Base-by-base conservation (phyloP, 2,113 vertebrate species). In the Microtus pennsylvanicus region DNA sequence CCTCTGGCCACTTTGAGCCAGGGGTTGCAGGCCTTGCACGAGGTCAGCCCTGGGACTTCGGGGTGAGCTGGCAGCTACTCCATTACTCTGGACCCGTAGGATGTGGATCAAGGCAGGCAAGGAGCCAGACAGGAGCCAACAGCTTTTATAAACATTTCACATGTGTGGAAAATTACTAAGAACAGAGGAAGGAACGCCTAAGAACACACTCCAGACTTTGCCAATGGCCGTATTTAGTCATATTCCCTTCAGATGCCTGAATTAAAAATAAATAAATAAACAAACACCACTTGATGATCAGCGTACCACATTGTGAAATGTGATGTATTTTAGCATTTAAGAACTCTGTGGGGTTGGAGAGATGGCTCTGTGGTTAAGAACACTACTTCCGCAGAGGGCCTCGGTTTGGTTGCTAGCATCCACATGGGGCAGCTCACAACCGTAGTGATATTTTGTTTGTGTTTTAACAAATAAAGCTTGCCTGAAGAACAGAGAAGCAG, bases 171-270 rank as follows among this genome's bases (percentile, higher is more conserved):
- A 88, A 80, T 65, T 26, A 86, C 10, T 47, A 24, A 63, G 91
- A 22, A 1, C 5, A 12, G 52, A 72, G 26, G 50, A 58, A 94
- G 92, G 83, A 70, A 42, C 65, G 9, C 52, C 87, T 14, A 30
- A 22, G 65, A 26, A 24, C 94, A 50, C 5, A 6, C 16, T 45
- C 65, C 33, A 24, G 69, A 55, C 24, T 65, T 70, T 6, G 4
- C 55, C 42, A 1, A 0, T 11, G 65, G 33, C 38, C 17, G 1
- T 14, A 21, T 7, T 65, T 1, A 50, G 22, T 42, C 8, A 7
- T 9, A 1, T 55, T 42, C 35, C 58, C 92, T 69, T 42, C 42
- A 28, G 82, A 42, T 8, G 5, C 21, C 55, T 24, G 42, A 50
- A 50, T 38, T 70, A 4, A 50, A 50, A 67, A 67, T 26, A 28